Conservation (phyloP, 2,113 vertebrate genomes). For the Microtus ochrogaster region DNA sequence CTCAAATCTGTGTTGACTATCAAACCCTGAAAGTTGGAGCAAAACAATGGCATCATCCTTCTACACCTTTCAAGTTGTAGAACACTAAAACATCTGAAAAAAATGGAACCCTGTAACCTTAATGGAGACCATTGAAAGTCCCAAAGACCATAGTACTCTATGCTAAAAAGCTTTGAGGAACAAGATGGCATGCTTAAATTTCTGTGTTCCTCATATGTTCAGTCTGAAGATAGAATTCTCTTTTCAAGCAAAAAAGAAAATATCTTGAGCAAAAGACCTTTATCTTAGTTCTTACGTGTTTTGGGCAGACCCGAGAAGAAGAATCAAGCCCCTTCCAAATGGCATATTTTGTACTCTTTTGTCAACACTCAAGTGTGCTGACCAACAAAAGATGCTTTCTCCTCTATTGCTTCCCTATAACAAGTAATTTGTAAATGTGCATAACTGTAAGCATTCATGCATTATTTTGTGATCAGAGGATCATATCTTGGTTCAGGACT, state of each 20-base stretch:
- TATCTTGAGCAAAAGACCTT: background rate
- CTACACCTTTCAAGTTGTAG: slow-evolving; percentile 3
- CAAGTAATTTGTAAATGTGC: slow-evolving; percentile 47
- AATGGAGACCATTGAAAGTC: background rate
- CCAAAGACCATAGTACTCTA: background rate
- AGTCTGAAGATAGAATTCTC: background rate
- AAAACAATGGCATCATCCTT: slow-evolving; percentile 33
- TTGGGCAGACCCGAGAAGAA: slow-evolving; percentile 15
- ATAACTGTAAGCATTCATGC: slow-evolving; percentile 17
- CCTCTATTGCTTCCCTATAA: slow-evolving; percentile 33
- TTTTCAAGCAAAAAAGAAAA: slow-evolving; percentile 19
- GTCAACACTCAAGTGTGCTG: background rate
- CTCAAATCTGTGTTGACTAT: slow-evolving; percentile 6
- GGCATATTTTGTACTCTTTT: slow-evolving; percentile 39
- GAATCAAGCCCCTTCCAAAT: background rate
- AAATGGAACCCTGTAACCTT: background rate
- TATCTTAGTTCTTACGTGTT: background rate
- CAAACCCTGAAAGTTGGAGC: background rate
- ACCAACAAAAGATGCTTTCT: background rate
- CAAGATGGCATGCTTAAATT: background rate
- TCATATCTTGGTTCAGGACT: slow-evolving; percentile 16
- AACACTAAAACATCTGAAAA: background rate
- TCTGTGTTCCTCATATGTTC: background rate
- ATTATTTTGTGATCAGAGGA: slow-evolving; percentile 58
- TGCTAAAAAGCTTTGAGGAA: background rate